Evolutionary conservation across 1,140 invertebrate genomes (phyloP).

Genomic region (Orussus abietinus): DNA sequence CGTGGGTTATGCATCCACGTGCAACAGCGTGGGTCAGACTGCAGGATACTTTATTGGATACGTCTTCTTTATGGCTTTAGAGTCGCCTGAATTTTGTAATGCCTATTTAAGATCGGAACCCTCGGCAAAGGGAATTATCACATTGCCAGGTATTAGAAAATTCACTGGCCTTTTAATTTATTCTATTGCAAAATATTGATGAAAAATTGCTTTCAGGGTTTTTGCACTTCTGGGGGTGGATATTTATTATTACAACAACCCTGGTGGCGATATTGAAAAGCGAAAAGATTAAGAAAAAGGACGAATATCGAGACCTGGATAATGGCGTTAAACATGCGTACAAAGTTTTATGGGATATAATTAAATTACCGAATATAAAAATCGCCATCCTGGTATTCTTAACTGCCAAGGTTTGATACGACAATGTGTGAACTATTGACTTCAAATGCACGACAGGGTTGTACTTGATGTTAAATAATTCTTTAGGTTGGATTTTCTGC

Average conservation of each 20-base stretch:
- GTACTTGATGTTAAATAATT: conserved; percentile 19
- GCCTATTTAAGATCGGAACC: conserved; percentile 78
- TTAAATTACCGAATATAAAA: conserved; percentile 78
- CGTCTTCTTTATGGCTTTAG: conserved; percentile 94
- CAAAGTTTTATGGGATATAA: conserved; percentile 75
- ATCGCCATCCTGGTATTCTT: conserved; percentile 77
- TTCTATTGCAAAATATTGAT: not conserved
- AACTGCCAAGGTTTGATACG: conserved; percentile 76
- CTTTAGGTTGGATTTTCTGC: conserved; percentile 91
- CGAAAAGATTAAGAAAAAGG: conserved; percentile 61
- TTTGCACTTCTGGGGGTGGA: conserved; percentile 91
- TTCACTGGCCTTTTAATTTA: conserved; percentile 11
- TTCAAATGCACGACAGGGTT: conserved; percentile 6
- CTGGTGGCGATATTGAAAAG: conserved; percentile 85
- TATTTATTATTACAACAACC: conserved; percentile 89
- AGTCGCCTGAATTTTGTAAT: conserved; percentile 95
- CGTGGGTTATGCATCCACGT: conserved; percentile 98
- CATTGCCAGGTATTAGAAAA: conserved; percentile 65
- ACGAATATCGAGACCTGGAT: conserved; percentile 53
- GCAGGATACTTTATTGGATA: conserved; percentile 97
- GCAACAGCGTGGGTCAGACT: conserved; percentile 97
- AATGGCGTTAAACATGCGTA: conserved; percentile 79
- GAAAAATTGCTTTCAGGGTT: conserved; percentile 63
- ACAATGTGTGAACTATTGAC: not conserved
- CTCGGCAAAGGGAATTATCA: conserved; percentile 72